phyloP scores from a whole-genome alignment of 2,113 vertebrate species.

The Hylia prasina region DNA sequence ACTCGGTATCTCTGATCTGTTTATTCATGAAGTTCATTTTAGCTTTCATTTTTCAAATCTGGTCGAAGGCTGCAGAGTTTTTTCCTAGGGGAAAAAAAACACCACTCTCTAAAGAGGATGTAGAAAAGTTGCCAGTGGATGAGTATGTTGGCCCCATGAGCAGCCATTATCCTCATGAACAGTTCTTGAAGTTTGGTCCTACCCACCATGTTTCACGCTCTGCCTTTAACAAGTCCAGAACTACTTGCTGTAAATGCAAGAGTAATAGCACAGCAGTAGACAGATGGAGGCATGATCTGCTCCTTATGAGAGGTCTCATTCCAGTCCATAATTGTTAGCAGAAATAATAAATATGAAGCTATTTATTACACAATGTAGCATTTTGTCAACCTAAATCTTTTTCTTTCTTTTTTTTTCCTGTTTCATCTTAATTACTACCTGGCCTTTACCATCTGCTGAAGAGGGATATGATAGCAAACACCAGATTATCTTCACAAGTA shows the following conservation, averaged over 20 bases:
- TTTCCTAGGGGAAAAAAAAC: not conserved
- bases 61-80: not conserved
- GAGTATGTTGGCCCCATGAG: not conserved
- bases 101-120: not conserved
- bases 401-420: not conserved
- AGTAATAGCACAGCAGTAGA: not conserved
- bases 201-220: not conserved
- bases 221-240: not conserved
- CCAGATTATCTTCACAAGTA: constrained; percentile 15
- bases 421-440: constrained; percentile 43
- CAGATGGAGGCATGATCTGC: constrained; percentile 45
- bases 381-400: constrained; percentile 10
- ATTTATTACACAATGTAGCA: not conserved
- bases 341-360: constrained; percentile 28
- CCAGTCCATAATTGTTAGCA: constrained; percentile 17
- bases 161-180: not conserved
- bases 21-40: not conserved
- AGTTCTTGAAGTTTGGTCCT: not conserved
- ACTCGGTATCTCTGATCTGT: not conserved
- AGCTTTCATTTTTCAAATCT: not conserved
- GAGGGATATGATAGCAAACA: not conserved
- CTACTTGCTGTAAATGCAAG: not conserved
- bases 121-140: not conserved
- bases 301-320: constrained; percentile 33
- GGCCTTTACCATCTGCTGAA: constrained; percentile 50